phyloP scores from a whole-genome alignment of 2,113 vertebrate genomes.

The Pelecanoides urinatrix region DNA sequence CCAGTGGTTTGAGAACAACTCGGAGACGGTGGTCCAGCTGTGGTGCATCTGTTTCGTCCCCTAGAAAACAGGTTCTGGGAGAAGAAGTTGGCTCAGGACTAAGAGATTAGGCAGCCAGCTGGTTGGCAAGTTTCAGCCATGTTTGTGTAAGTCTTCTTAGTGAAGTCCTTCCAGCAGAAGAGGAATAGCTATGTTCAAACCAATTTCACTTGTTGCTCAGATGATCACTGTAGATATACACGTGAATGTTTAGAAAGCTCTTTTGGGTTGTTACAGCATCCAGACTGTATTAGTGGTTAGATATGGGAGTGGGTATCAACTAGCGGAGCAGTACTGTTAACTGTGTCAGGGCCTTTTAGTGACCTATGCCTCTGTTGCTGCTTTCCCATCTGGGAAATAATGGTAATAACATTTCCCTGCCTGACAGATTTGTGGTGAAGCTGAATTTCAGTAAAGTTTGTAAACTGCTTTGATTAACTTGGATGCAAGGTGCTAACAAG shows the following conservation, averaged over 20 bases:
- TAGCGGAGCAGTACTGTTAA: neutral
- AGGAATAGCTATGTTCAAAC: neutral
- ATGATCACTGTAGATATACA: neutral
- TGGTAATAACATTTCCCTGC: neutral
- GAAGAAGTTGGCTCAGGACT: conserved; percentile 31
- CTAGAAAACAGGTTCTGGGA: conserved; percentile 7
- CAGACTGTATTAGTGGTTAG: neutral
- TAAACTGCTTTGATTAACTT: conserved; percentile 32
- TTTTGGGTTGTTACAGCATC: neutral
- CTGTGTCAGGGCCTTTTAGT: neutral
- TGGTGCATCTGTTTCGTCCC: conserved; percentile 38
- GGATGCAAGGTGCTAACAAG: conserved; percentile 42
- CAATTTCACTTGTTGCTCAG: neutral
- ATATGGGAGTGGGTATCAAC: neutral
- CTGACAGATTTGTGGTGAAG: conserved; percentile 13
- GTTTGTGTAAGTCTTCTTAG: neutral
- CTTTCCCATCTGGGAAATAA: neutral
- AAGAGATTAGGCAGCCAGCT: conserved; percentile 59
- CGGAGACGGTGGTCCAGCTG: conserved; percentile 59
- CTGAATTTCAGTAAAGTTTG: conserved; percentile 13
- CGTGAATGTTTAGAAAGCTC: neutral
- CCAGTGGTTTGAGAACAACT: conserved; percentile 47
- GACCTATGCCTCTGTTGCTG: neutral
- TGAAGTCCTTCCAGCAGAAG: neutral
- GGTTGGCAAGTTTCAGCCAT: neutral